These are phyloP conservation scores for Atrichornis clamosus DNA, from an alignment of 2,113 vertebrate genomes.

Conservation along the genomic window DNA sequence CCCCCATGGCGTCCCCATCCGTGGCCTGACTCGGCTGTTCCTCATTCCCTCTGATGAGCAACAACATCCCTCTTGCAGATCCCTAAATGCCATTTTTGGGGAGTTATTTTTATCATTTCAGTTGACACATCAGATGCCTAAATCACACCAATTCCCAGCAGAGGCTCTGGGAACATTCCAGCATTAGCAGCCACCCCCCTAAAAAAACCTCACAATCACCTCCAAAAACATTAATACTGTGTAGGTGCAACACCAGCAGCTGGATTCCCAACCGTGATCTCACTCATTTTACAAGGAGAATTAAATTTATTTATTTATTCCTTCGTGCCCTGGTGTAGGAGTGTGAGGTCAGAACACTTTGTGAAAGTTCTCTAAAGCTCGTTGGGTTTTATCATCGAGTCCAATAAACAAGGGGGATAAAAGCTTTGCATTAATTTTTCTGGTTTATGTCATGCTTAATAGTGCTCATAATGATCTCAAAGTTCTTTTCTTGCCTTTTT, in stretches of 20 bases:
- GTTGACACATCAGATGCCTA: no score
- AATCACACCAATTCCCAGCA: background rate
- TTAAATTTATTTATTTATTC: background rate
- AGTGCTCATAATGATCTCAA: background rate
- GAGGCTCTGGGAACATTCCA: background rate
- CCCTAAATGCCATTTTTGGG: background rate
- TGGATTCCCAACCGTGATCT: background rate
- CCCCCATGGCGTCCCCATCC: background rate
- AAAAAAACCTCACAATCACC: background rate
- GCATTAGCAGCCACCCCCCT: background rate
- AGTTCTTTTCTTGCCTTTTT: background rate
- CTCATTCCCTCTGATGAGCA: background rate
- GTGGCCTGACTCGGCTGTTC: rapidly evolving
- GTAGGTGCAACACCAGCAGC: background rate
- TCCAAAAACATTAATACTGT: background rate
- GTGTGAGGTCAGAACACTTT: background rate
- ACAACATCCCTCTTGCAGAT: background rate
- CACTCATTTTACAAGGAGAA: background rate
- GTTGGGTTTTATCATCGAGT: background rate
- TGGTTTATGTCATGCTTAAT: background rate
- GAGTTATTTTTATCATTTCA: background rate
- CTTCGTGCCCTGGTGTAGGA: background rate
- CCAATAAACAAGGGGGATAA: background rate
- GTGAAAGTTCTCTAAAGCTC: background rate
- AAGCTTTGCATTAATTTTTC: background rate